Evolutionary conservation across 2,797 vertebrate genomes (phyloP).

Genomic region (Nasua narica): DNA sequence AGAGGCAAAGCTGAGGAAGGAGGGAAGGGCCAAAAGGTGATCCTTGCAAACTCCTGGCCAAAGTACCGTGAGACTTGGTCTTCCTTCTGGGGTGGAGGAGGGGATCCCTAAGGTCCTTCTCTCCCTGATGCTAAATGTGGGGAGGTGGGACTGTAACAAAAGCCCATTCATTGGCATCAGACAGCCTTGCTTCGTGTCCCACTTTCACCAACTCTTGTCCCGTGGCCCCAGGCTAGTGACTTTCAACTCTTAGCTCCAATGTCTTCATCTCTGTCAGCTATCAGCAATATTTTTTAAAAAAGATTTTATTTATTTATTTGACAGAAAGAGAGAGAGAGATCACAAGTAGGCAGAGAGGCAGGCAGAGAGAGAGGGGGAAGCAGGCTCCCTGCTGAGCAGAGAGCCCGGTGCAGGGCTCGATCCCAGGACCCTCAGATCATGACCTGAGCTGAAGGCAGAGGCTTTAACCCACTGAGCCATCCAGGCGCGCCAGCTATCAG

Average conservation of each 20-base stretch:
- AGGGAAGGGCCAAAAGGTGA: neutral
- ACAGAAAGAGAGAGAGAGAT: too few relatives aligned
- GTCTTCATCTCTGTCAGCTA: neutral
- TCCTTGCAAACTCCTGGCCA: neutral
- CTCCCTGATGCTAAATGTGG: neutral
- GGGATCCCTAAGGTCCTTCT: neutral
- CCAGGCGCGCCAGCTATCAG: too few relatives aligned
- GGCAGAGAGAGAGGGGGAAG: too few relatives aligned
- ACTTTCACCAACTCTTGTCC: neutral
- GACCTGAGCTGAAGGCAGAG: too few relatives aligned
- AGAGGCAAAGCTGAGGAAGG: neutral
- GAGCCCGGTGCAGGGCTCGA: too few relatives aligned
- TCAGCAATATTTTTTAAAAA: too few relatives aligned
- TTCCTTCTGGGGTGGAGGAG: neutral
- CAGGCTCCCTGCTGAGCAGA: too few relatives aligned
- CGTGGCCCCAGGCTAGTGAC: neutral
- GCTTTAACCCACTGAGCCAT: too few relatives aligned
- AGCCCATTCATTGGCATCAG: accelerated
- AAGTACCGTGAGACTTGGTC: neutral
- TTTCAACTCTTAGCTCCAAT: neutral
- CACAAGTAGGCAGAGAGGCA: too few relatives aligned
- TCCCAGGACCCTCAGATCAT: too few relatives aligned
- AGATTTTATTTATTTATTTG: too few relatives aligned
- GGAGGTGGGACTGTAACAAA: neutral
- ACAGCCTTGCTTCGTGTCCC: neutral